Evolutionary conservation across 2,888 invertebrate genomes (phyloP).

Genomic region (Xestobium rufovillosum): DNA sequence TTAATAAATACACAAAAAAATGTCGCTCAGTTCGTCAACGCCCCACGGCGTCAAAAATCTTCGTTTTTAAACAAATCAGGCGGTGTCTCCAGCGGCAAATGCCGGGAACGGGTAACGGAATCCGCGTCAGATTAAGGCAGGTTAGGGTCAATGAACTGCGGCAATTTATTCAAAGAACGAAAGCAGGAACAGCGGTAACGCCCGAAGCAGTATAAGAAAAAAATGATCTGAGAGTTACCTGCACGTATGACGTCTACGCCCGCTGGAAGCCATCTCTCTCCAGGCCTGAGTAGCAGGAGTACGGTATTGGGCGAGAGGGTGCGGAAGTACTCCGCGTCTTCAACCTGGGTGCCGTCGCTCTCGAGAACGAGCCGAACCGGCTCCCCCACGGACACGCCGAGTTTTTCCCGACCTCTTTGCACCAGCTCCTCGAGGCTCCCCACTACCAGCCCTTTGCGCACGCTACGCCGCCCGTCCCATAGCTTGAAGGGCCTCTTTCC

Average conservation of each 20-base stretch:
- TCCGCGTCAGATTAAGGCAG: no score
- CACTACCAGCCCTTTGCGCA: conserved; percentile 88
- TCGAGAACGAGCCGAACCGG: conserved; percentile 86
- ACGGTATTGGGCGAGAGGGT: conserved; percentile 88
- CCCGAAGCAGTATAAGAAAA: no score
- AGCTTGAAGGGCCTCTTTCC: conserved; percentile 95
- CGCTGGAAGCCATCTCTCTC: conserved; percentile 89
- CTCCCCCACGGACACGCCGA: conserved; percentile 79
- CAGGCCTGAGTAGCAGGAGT: conserved; percentile 77
- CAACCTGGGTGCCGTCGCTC: conserved; percentile 93
- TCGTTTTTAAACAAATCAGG: no score
- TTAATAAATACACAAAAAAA: no score
- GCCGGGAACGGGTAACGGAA: no score
- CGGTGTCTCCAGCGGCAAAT: no score
- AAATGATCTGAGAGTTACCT: no score
- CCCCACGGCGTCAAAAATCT: no score
- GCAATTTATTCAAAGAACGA: no score
- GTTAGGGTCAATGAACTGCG: no score
- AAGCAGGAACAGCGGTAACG: no score
- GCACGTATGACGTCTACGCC: conserved; percentile 92
- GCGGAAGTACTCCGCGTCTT: conserved; percentile 93
- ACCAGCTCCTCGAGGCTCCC: conserved; percentile 78
- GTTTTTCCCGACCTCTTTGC: conserved; percentile 73
- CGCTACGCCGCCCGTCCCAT: conserved; percentile 92
- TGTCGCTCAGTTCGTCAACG: no score